Evolutionary conservation across 2,888 invertebrate species (phyloP).

Genomic region (Volucella inflata): DNA sequence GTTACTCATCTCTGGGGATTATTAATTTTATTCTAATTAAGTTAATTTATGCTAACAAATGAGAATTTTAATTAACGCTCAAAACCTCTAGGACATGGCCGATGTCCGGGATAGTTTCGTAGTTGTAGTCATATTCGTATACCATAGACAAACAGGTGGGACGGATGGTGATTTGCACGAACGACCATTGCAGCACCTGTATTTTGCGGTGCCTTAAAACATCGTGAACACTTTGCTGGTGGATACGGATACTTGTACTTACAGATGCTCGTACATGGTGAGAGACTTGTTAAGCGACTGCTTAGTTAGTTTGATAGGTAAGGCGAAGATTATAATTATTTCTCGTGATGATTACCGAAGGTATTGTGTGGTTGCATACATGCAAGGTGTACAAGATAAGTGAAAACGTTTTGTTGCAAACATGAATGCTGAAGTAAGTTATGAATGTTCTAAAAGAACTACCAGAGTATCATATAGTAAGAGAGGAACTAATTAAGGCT

Average conservation of each 20-base stretch:
- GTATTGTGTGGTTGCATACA: constrained; percentile 11
- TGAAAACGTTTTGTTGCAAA: constrained; percentile 40
- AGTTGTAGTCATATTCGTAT: constrained; percentile 1
- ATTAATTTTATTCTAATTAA: constrained; percentile 75
- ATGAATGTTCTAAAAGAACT: too few species aligned
- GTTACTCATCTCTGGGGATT: constrained; percentile 43
- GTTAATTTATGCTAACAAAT: constrained; percentile 74
- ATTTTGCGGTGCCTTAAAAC: neutral
- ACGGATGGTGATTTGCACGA: constrained; percentile 1
- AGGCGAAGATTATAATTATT: constrained; percentile 61
- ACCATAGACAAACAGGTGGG: constrained; percentile 38
- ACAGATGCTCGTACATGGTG: constrained; percentile 5
- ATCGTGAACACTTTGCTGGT: neutral
- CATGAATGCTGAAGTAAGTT: too few species aligned
- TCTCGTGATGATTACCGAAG: constrained; percentile 48
- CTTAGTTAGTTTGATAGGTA: constrained; percentile 39
- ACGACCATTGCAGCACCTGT: constrained; percentile 24
- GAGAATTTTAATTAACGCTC: constrained; percentile 71
- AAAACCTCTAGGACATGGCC: constrained; percentile 33
- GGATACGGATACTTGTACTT: neutral
- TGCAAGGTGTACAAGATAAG: constrained; percentile 44
- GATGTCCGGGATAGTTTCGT: constrained; percentile 1
- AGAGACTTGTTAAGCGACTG: neutral
- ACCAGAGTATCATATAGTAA: too few species aligned
- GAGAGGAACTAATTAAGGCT: too few species aligned